These are phyloP conservation scores for Anisognathus igniventris DNA, from an alignment of 2,797 vertebrate species.

Conservation along the genomic window DNA sequence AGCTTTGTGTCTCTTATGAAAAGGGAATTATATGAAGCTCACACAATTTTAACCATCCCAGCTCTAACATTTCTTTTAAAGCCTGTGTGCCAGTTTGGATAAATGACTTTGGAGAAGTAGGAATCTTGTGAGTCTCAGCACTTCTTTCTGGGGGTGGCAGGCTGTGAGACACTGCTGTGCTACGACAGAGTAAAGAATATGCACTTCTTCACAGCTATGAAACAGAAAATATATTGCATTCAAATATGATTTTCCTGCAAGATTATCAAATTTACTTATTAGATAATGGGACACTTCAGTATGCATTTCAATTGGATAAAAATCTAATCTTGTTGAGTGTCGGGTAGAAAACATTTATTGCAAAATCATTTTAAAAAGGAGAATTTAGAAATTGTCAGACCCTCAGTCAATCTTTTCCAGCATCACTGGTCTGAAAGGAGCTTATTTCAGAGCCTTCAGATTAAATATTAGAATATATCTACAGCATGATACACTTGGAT, in stretches of 20 bases:
- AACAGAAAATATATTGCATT: neutral
- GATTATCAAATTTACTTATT: neutral
- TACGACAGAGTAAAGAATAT: neutral
- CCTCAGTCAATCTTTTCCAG: neutral
- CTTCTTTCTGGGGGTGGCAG: neutral
- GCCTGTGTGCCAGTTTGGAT: neutral
- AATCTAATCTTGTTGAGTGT: neutral
- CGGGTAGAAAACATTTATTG: neutral
- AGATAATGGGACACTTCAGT: neutral
- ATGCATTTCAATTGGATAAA: neutral
- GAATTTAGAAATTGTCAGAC: neutral
- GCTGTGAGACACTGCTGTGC: neutral
- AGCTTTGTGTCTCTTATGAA: neutral
- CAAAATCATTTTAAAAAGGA: neutral
- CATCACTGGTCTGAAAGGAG: neutral
- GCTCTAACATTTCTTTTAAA: neutral
- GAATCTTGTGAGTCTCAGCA: neutral
- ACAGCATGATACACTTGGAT: neutral
- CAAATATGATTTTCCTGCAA: neutral
- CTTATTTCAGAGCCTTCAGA: neutral
- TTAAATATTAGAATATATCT: neutral
- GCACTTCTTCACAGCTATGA: neutral
- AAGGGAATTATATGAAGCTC: neutral
- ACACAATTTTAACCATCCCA: neutral
- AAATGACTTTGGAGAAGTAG: neutral